phyloP scores from a whole-genome alignment of 1,140 invertebrate species.

The honey bee (Apis mellifera) region Amel_HAv3.1 CM009943.2:6633001-6633500 shows the following conservation, averaged over 20 bases:
- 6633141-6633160: no score
- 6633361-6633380: slow-evolving; percentile 51
- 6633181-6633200: slow-evolving; percentile 61
- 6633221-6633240: slow-evolving; percentile 43
- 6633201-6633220: slow-evolving; percentile 59
- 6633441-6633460: background rate
- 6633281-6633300: slow-evolving; percentile 55
- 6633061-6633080: no score
- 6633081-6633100: background rate
- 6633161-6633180: no score
- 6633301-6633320: slow-evolving; percentile 53
- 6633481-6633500: slow-evolving; percentile 3
- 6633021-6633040: background rate
- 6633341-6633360: slow-evolving; percentile 52
- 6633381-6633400: background rate
- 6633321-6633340: slow-evolving; percentile 59
- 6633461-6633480: slow-evolving; percentile 31
- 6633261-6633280: slow-evolving; percentile 16
- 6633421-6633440: slow-evolving; percentile 2
- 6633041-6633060: background rate
- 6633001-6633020: background rate
- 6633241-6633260: background rate
- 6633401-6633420: slow-evolving; percentile 5
- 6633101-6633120: background rate
- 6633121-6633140: no score